Evolutionary conservation across 2,888 invertebrate genomes (phyloP), one percentile per base, ranked within the genome.

Genomic region (Sisyra nigra): DNA sequence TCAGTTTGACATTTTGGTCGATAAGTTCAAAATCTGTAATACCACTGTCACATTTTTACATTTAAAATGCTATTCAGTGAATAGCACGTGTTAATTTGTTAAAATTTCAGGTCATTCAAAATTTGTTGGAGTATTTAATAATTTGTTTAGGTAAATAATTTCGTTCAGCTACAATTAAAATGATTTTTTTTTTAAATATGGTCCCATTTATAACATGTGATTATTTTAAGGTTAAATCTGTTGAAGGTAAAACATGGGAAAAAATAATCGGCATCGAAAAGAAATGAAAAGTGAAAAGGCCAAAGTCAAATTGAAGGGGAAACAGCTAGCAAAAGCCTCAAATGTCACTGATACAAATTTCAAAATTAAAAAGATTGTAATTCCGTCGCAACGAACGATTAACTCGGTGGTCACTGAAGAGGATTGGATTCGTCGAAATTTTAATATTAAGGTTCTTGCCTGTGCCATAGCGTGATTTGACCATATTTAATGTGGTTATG

Each of bases 321-420:
- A 81, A 60, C 73, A 77, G 55, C 61, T 93, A 41, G 84, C 85
- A 0, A 92, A 87, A 66, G 88, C 88, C 6, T 74, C 80, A 41
- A 94, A 93, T 71, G 77, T 87, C 3, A 93, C 93, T 0, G 80
- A 88, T 58, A 82, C 88, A 0, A 77, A 80, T 52, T 92, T 94
- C 54, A 89, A 91, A 70, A 74, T 89, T 0, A 83, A 83, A 54
- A 85, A 88, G 55, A 89, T 94, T 50, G 69, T 87, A 2, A 71
- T 94, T 32, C 74, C 72, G 34, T 81, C 86, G 53, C 91, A 92
- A 55, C 57, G 88, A 11, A 18, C 13, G 24, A 24, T 5, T 7
- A 67, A 66, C 51, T 54, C 59, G 18, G 68, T 69, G 46, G 70
- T 71, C 53, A 63, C 61, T 14, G 57, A 63, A 5, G 74, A 76